phyloP scores from a whole-genome alignment of 2,797 vertebrate genomes.

The Dromococcyx pavoninus region DNA sequence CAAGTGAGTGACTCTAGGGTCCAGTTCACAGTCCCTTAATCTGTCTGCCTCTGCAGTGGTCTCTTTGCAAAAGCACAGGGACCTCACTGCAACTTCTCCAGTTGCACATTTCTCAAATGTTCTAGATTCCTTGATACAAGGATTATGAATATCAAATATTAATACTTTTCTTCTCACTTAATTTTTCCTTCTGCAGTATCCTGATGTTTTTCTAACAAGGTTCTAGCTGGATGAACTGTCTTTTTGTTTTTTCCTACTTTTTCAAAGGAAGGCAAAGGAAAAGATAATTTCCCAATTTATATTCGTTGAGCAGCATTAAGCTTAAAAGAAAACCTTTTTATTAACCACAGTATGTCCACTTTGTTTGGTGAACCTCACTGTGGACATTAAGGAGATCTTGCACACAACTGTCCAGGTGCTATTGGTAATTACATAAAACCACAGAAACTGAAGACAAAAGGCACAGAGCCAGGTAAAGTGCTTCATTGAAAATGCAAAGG shows the following conservation, averaged over 20 bases:
- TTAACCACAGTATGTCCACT: neutral
- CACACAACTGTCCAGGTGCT: slow-evolving; percentile 12
- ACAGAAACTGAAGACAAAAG: neutral
- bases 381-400: slow-evolving; percentile 22
- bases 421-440: neutral
- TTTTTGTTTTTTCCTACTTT: neutral
- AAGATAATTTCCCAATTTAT: neutral
- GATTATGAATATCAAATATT: neutral
- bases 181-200: neutral
- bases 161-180: neutral
- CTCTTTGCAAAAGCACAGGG: neutral
- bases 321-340: slow-evolving; percentile 36
- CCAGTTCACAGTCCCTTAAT: neutral
- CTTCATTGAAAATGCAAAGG: neutral
- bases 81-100: neutral
- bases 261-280: slow-evolving; percentile 4
- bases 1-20: neutral
- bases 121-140: neutral
- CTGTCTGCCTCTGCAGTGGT: neutral
- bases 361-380: slow-evolving; percentile 16
- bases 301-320: neutral
- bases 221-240: neutral
- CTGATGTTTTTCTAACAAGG: neutral
- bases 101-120: neutral
- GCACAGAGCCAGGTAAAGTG: neutral